phyloP scores from a whole-genome alignment of 2,888 invertebrate species.

The Tetrapedia diversipes region DNA sequence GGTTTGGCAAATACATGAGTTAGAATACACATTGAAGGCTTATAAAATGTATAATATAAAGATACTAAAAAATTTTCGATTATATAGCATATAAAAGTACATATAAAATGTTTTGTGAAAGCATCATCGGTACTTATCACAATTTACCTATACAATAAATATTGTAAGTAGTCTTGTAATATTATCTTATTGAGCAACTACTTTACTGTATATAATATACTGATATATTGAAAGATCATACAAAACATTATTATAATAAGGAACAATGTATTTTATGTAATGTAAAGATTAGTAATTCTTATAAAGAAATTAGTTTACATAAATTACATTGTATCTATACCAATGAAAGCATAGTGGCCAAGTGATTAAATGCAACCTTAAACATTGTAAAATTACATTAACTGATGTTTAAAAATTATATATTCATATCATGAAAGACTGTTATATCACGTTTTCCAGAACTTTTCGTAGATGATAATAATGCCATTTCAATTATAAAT shows the following conservation, averaged over 20 bases:
- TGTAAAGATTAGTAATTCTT: constrained; percentile 7
- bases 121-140: constrained; percentile 59
- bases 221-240: constrained; percentile 12
- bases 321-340: constrained; percentile 17
- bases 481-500: constrained; percentile 58
- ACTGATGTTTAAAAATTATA: constrained; percentile 47
- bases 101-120: constrained; percentile 41
- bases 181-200: constrained; percentile 62
- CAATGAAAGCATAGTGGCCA: constrained; percentile 21
- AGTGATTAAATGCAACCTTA: constrained; percentile 30
- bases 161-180: constrained; percentile 52
- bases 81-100: constrained; percentile 42
- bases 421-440: constrained; percentile 63
- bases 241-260: constrained; percentile 33
- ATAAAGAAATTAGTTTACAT: constrained; percentile 14
- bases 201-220: constrained; percentile 36
- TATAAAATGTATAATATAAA: constrained; percentile 52
- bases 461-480: constrained; percentile 52
- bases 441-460: constrained; percentile 62
- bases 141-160: constrained; percentile 53
- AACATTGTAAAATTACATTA: constrained; percentile 34
- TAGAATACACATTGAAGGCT: constrained; percentile 49
- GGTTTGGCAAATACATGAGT: constrained; percentile 53
- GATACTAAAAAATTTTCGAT: constrained; percentile 52
- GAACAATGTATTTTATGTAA: constrained; percentile 32